phyloP scores from a whole-genome alignment of 1,140 invertebrate genomes.

The Pogonognathellus flavescens region DNA sequence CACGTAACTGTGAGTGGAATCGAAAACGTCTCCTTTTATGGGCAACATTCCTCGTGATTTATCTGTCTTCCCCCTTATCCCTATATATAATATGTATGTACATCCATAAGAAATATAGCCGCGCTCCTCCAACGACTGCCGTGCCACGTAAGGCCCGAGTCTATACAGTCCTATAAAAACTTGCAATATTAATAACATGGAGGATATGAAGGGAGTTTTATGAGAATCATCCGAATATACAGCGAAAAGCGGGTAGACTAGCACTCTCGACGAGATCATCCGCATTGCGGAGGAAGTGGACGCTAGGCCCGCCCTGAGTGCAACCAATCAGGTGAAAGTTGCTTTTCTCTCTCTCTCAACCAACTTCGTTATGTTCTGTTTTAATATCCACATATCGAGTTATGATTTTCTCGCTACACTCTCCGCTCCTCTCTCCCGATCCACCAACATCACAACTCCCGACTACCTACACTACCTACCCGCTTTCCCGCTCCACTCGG shows the following conservation, averaged over 20 bases:
- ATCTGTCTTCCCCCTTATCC: constrained; percentile 18
- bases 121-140: no score
- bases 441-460: no score
- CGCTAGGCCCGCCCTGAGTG: constrained; percentile 25
- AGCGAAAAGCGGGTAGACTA: constrained; percentile 15
- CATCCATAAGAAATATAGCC: background rate
- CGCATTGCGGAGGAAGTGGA: constrained; percentile 48
- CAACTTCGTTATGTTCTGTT: constrained; percentile 16
- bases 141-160: no score
- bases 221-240: constrained; percentile 47
- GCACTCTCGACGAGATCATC: constrained; percentile 22
- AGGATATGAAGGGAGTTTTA: constrained; percentile 50
- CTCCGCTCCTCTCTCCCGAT: no score
- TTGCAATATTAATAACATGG: constrained; percentile 50
- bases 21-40: constrained; percentile 48
- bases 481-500: background rate
- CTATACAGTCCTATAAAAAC: constrained; percentile 33
- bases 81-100: background rate
- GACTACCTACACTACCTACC: background rate
- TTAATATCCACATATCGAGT: constrained; percentile 36
- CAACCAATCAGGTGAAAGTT: constrained; percentile 49
- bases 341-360: constrained; percentile 25
- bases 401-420: constrained; percentile 20
- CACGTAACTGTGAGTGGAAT: constrained; percentile 2
- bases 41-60: constrained; percentile 49